Conservation (phyloP, 92 coral and sea anemone species). For the Epizoanthus scotinus region DNA sequence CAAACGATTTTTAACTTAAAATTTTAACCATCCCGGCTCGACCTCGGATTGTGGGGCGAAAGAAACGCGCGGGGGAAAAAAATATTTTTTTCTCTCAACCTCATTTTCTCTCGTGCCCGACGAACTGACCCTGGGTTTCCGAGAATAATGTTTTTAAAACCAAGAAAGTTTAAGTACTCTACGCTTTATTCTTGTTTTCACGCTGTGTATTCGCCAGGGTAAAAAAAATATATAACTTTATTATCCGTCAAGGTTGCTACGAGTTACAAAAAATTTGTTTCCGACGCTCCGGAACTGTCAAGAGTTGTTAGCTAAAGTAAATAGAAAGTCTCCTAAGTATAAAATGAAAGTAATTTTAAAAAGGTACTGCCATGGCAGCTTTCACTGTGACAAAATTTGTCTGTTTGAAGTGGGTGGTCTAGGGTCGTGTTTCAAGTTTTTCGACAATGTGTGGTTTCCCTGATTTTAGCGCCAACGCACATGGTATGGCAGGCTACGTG, state of each 20-base stretch:
- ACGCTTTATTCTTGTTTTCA: background rate
- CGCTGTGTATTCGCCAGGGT: too few species aligned
- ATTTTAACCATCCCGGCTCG: too few species aligned
- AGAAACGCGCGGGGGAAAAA: too few species aligned
- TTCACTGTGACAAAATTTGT: background rate
- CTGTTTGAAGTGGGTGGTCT: conserved; percentile 26
- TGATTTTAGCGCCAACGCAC: background rate
- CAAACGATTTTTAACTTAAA: too few species aligned
- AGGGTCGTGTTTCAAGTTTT: conserved; percentile 6
- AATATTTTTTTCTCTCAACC: too few species aligned
- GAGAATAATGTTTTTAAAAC: background rate
- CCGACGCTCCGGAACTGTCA: background rate
- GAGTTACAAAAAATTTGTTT: conserved; percentile 8
- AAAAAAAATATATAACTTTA: too few species aligned
- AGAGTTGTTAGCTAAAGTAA: conserved; percentile 13
- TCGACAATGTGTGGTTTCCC: conserved; percentile 22
- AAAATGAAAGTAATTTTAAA: background rate
- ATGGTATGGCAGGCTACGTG: conserved; percentile 4
- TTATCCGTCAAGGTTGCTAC: conserved; percentile 6
- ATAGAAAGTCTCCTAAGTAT: conserved; percentile 21
- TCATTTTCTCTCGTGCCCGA: too few species aligned
- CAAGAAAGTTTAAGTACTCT: background rate
- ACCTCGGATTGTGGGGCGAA: too few species aligned
- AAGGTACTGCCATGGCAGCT: background rate
- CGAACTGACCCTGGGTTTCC: too few species aligned